phyloP scores from a whole-genome alignment of 2,113 vertebrate genomes.

The Cranoglanis bouderius region DNA sequence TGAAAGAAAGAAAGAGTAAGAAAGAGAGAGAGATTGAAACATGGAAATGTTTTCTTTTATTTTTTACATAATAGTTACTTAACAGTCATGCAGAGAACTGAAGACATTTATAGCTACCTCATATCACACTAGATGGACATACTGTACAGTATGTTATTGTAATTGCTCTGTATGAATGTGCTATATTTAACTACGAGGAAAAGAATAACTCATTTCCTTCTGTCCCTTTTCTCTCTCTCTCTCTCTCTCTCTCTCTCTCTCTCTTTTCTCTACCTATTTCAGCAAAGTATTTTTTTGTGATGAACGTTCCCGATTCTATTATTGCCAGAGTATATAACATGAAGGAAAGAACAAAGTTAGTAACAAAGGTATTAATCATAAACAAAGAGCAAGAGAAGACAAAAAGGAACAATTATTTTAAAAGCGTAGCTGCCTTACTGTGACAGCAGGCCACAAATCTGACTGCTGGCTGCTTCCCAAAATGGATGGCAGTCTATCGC shows the following conservation, averaged over 20 bases:
- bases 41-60: neutral
- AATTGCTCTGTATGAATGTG: neutral
- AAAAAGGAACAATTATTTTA: conserved; percentile 6
- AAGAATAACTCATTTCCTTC: neutral
- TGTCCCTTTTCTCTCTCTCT: neutral
- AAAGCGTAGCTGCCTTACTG: neutral
- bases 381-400: neutral
- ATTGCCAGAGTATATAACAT: conserved; percentile 3
- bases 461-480: conserved; percentile 24
- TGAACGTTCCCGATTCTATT: neutral
- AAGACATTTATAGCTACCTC: neutral
- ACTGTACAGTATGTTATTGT: neutral
- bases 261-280: neutral
- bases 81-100: neutral
- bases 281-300: neutral
- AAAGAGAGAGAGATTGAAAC: neutral
- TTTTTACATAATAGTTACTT: neutral
- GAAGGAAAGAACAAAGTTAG: conserved; percentile 13
- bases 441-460: conserved; percentile 15
- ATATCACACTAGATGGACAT: neutral
- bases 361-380: conserved; percentile 19
- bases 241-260: neutral
- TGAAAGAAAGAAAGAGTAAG: neutral
- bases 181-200: neutral
- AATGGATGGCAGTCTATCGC: conserved; percentile 20